Conservation (phyloP, 2,797 vertebrate species). For the Premnoplex brunnescens region DNA sequence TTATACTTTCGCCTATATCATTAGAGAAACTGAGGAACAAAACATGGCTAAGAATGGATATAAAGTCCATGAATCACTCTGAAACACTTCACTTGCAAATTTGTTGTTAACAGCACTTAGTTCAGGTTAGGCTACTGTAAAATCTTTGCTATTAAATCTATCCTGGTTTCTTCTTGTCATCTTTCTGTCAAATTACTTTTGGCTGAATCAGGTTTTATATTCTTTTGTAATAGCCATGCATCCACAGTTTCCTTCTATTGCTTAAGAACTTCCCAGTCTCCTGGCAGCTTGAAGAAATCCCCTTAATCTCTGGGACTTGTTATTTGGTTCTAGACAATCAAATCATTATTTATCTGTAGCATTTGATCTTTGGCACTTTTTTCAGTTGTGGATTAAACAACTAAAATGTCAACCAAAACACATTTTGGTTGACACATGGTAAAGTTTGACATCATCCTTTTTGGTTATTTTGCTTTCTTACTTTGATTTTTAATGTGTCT, state of each 20-base stretch:
- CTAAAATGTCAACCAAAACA: neutral
- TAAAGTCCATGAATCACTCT: neutral
- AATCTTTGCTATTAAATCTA: neutral
- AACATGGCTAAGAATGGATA: neutral
- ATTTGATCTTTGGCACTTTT: neutral
- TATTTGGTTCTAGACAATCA: neutral
- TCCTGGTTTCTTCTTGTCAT: neutral
- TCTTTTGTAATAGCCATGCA: neutral
- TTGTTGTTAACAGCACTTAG: neutral
- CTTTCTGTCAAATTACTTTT: neutral
- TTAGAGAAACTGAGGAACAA: neutral
- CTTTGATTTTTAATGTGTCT: neutral
- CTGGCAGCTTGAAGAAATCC: neutral
- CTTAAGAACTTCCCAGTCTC: neutral
- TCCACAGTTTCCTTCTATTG: neutral
- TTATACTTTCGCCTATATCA: neutral
- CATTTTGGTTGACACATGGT: too few species aligned
- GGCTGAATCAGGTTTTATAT: neutral
- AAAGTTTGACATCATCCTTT: neutral
- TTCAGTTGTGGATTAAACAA: neutral
- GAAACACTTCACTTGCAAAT: neutral
- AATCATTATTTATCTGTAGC: neutral
- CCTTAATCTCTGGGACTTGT: accelerated
- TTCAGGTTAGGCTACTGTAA: neutral
- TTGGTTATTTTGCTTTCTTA: neutral